Evolutionary conservation across 2,888 invertebrate species (phyloP), one percentile per base, ranked within the genome.

Genomic region (Sphaerophoria taeniata): DNA sequence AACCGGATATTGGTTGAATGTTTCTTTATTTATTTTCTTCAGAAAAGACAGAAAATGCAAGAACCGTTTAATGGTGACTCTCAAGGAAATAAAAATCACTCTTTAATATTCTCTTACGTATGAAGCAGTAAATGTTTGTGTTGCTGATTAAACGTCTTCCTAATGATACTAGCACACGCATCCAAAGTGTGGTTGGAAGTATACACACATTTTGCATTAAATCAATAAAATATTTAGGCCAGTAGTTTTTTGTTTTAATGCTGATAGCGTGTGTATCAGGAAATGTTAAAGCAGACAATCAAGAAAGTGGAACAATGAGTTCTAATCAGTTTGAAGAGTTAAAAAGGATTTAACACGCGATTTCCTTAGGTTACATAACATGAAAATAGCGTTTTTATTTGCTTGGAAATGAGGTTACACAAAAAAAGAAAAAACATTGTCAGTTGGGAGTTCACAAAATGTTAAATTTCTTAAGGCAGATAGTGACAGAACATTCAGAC

Each of bases 1-100:
- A 73, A 63, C 63, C 69, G 73, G 78, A 78, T 65, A 24, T 36
- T 16, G 12, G 36, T 11, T 51, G 11, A 7, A 49, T 31, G 14
- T 47, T 34, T 6, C 33, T 65, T 16, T 0, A 14, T 14, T 47
- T 12, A 16, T 2, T 45, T 33, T n/a, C 31, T 2, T 14, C 0
- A 2, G 1, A 24, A 51, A 0, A n/a, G 12, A 63, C 45, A 1
- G 31, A 31, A 63, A 47, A 5, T 0, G 47, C 33, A 14, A 16
- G 65, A 47, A 47, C 33, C 11, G 16, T 16, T 34, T 14, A 49
- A 39, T 36, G 39, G 4, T 14, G 6, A 51, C 24, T 9, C 34
- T 16, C 6, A 31, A 34, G 7, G 31, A 12, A 34, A n/a, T 49
- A 6, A 14, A 12, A 12, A 43, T 11, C 12, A 11, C 43, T 11